Evolutionary conservation across 1,140 invertebrate species (phyloP).

Genomic region (Chrysoperla carnea): DNA sequence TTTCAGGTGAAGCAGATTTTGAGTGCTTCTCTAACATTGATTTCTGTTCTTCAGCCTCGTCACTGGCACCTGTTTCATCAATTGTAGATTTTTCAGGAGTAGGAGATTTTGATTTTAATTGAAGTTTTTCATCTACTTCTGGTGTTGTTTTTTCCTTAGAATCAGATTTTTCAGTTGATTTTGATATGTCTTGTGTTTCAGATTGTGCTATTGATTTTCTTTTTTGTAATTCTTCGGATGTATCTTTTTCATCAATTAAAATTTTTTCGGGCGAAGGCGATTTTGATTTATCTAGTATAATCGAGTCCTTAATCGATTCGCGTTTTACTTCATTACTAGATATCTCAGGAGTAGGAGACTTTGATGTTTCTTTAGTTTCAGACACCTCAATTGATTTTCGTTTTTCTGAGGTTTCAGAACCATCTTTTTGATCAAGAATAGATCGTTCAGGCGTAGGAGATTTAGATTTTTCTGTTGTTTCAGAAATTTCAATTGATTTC

Average conservation of each 20-base stretch:
- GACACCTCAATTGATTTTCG: not conserved
- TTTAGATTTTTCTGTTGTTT: constrained; percentile 1
- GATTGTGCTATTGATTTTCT: not conserved
- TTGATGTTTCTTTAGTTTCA: not conserved
- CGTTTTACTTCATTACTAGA: not conserved
- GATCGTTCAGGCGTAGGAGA: constrained; percentile 1
- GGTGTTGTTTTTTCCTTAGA: not conserved
- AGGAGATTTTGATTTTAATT: too few relatives aligned
- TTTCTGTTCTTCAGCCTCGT: not conserved
- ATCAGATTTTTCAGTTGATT: not conserved
- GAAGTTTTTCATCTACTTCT: not conserved
- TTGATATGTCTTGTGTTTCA: not conserved
- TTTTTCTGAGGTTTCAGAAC: not conserved
- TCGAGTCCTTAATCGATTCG: too few relatives aligned
- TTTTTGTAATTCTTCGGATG: not conserved
- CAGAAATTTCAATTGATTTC: too few relatives aligned
- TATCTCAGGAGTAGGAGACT: not conserved
- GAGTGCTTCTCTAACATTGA: not conserved
- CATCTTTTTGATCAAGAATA: not conserved
- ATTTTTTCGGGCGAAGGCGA: too few relatives aligned
- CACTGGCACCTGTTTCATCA: not conserved
- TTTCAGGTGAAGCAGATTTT: not conserved
- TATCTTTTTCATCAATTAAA: too few relatives aligned
- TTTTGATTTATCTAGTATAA: too few relatives aligned
- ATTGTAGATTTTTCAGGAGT: not conserved